These are phyloP conservation scores for Gnathonemus echidnorhynchus DNA, from an alignment of 2,113 vertebrate species.

Conservation along the genomic window DNA sequence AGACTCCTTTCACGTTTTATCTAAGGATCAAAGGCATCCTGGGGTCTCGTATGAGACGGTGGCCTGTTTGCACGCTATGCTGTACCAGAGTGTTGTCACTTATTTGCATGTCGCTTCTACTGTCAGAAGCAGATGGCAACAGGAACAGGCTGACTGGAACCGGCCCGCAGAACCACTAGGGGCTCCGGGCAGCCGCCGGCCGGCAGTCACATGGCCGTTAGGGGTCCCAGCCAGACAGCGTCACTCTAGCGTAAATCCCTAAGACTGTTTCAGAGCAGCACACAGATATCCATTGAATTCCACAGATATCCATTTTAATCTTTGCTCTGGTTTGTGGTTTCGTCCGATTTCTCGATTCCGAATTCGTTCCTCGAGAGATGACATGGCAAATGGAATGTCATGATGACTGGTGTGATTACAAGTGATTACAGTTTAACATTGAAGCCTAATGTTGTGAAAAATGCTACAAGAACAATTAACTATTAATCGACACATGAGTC, in stretches of 20 bases:
- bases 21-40: background rate
- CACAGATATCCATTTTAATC: too few relatives aligned
- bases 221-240: background rate
- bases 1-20: background rate
- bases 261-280: background rate
- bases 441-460: background rate
- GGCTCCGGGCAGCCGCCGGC: background rate
- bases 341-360: background rate
- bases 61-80: slow-evolving; percentile 11
- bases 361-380: background rate
- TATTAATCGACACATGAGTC: background rate
- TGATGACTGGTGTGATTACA: background rate
- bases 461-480: background rate
- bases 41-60: background rate
- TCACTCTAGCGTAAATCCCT: slow-evolving; percentile 1
- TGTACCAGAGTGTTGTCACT: slow-evolving; percentile 14
- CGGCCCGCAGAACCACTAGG: background rate
- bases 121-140: slow-evolving; percentile 35
- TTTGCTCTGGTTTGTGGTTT: background rate
- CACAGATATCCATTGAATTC: background rate
- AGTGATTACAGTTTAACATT: background rate
- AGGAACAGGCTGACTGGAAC: slow-evolving; percentile 17
- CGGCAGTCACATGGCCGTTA: background rate
- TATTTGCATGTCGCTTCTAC: slow-evolving; percentile 34
- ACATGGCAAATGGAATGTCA: background rate